Base-by-base conservation (phyloP, 2,797 vertebrate species). In the Synaphobranchus kaupii region DNA sequence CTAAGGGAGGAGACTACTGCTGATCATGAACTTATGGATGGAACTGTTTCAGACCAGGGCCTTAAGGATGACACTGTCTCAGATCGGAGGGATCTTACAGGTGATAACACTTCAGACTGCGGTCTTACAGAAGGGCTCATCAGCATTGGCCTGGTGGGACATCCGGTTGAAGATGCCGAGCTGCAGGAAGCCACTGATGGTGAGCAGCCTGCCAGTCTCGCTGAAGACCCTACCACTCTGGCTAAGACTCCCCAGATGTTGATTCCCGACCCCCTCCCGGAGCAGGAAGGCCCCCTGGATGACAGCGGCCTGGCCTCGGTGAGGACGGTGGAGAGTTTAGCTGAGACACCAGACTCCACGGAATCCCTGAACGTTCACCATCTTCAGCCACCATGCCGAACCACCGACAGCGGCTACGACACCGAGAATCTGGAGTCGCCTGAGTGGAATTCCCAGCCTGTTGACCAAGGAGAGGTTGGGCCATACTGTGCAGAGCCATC, bases 371-470 rank as follows among this genome's bases (percentile, higher is more conserved):
- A 98, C 87, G 97, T 97, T 58, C 97, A 96, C 48, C 95, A 96
- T 86, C 97, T 97, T 89, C 90, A 97, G 88, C 97, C 97, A 8
- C 97, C 97, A 0, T 98, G 98, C 93, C 99, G 98, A 93, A 97
- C 98, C 31, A 97, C 98, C 0, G 99, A 99, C 91, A 99, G 99
- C 0, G 98, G 98, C 34, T 99, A 99, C 4, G 99, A 99, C 94
- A 99, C 98, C 0, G 98, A 99, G 95, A 99, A 99, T 93, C 91
- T 99, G 87, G 99, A 99, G 91, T 99, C 99, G 87, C 99, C 99
- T 0, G 99, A 99, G 90, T 99, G 98, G 98, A 99, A 97, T 86
- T 98, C 97, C 28, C 98, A 98, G 91, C 88, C 95, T 1, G 87
- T 92, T 80, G 95, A 96, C 0, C 0, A 93, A 6, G 91, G 95